These are phyloP conservation scores for Pempheris klunzingeri DNA, from an alignment of 2,797 vertebrate genomes.

Conservation along the genomic window DNA sequence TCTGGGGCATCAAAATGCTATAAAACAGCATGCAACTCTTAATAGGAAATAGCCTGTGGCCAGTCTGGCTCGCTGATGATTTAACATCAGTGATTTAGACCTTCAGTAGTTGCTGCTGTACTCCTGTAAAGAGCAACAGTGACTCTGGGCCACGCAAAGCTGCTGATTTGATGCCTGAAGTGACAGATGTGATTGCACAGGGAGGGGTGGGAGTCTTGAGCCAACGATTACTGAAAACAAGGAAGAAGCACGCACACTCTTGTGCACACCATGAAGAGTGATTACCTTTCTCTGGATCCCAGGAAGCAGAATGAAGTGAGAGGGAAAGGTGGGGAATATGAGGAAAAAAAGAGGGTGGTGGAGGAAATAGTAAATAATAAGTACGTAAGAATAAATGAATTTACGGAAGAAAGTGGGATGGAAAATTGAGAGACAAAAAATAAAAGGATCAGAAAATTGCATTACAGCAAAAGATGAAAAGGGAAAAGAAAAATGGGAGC, in stretches of 20 bases:
- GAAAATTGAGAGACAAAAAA: constrained; percentile 1
- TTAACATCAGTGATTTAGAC: constrained; percentile 59
- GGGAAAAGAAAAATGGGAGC: not conserved
- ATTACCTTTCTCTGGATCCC: constrained; percentile 85
- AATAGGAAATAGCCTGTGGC: constrained; percentile 65
- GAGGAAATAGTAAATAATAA: not conserved
- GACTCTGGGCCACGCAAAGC: constrained; percentile 49
- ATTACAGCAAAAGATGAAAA: constrained; percentile 5
- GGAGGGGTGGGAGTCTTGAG: constrained; percentile 15
- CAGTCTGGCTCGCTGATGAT: constrained; percentile 60
- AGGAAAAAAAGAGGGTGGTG: not conserved
- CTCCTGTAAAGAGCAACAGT: constrained; percentile 55
- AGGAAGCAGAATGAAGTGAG: constrained; percentile 46
- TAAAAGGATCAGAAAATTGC: constrained; percentile 5
- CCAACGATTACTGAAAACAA: constrained; percentile 47
- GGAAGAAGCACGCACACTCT: constrained; percentile 25
- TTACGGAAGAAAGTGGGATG: not conserved
- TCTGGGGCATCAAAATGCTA: constrained; percentile 61
- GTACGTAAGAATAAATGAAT: constrained; percentile 8
- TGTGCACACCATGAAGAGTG: constrained; percentile 29
- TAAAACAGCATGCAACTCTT: constrained; percentile 70
- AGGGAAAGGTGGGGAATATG: too few relatives aligned
- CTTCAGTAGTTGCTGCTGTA: constrained; percentile 30
- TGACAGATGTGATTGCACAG: constrained; percentile 46
- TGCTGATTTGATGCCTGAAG: constrained; percentile 45